These are phyloP conservation scores for Strigamia transsilvanica DNA, from an alignment of 2,888 invertebrate species.

Conservation along the genomic window DNA sequence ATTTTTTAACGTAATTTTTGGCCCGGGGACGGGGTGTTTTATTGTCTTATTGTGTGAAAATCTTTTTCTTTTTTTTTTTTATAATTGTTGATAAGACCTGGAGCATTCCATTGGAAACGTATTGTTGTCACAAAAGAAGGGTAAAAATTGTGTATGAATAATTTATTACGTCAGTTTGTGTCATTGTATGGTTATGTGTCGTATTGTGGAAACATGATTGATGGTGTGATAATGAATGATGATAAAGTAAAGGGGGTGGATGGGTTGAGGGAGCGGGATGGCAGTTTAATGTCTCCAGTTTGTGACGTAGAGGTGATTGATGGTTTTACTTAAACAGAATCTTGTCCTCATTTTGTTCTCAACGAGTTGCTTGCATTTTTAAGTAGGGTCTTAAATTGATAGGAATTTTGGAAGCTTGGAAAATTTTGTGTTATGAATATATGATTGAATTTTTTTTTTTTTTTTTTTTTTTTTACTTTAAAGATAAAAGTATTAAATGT, in stretches of 20 bases:
- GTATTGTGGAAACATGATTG: conserved; percentile 46
- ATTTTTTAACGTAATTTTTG: no score
- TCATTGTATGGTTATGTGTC: conserved; percentile 37
- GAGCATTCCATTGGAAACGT: background rate
- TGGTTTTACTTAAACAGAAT: conserved; percentile 41
- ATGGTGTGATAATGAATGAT: conserved; percentile 43
- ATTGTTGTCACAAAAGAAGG: background rate
- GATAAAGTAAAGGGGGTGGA: conserved; percentile 36
- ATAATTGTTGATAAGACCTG: background rate
- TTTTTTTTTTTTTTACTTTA: no score
- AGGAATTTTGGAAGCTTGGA: background rate
- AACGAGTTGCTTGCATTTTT: conserved; percentile 25
- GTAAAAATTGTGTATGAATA: conserved; percentile 34
- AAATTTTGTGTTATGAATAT: background rate
- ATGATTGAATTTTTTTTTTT: no score
- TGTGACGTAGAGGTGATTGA: conserved; percentile 32
- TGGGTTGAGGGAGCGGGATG: background rate
- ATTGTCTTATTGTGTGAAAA: background rate
- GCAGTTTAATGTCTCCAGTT: conserved; percentile 35
- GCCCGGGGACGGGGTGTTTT: no score
- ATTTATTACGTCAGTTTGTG: conserved; percentile 37
- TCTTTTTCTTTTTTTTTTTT: background rate
- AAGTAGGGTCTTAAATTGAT: background rate
- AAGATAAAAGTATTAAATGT: no score
- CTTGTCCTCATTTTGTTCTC: conserved; percentile 39